A percentile compares a stretch with the other conserved stretches of the same genome.
Conservation (phyloP, 2,113 vertebrate species). For the Cranoglanis bouderius region DNA sequence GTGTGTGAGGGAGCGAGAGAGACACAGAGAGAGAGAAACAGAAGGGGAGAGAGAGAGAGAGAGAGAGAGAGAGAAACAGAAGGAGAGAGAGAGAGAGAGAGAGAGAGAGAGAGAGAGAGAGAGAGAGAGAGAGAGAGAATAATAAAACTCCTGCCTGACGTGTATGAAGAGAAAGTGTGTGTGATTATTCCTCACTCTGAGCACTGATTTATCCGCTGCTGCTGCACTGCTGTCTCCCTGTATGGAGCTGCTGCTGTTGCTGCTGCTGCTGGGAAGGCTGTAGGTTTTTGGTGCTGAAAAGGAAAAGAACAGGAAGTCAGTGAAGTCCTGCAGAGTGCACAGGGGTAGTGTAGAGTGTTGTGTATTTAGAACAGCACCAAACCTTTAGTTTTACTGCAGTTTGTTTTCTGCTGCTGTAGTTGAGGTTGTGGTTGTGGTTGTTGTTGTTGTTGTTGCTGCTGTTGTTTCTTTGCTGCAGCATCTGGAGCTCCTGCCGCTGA, state of each 20-base stretch:
- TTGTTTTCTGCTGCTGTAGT: slow-evolving; percentile 50
- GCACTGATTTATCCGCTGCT: slow-evolving; percentile 86
- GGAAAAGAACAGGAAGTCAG: neutral
- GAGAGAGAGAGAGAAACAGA: neutral
- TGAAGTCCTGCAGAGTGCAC: neutral
- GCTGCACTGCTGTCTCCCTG: slow-evolving; percentile 76
- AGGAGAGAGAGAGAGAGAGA: neutral
- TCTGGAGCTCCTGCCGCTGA: slow-evolving; percentile 63
- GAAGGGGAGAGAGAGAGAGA: neutral
- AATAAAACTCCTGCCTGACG: too few species aligned
- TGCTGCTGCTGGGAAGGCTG: slow-evolving; percentile 75
- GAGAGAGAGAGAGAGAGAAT: neutral
- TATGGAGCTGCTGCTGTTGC: slow-evolving; percentile 63
- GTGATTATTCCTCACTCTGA: slow-evolving; percentile 75
- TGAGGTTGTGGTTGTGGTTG: slow-evolving; percentile 37
- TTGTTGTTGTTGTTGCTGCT: neutral
- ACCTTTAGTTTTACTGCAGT: slow-evolving; percentile 70
- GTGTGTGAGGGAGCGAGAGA: neutral
- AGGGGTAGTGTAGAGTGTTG: neutral
- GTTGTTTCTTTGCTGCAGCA: slow-evolving; percentile 62
- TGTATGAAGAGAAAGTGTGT: too few species aligned
- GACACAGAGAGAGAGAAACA: neutral
- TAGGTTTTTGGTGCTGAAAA: slow-evolving; percentile 91
- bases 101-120: neutral
- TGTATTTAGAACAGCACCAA: neutral